Evolutionary conservation across 2,113 vertebrate genomes (phyloP).

Genomic region (Uria lomvia): DNA sequence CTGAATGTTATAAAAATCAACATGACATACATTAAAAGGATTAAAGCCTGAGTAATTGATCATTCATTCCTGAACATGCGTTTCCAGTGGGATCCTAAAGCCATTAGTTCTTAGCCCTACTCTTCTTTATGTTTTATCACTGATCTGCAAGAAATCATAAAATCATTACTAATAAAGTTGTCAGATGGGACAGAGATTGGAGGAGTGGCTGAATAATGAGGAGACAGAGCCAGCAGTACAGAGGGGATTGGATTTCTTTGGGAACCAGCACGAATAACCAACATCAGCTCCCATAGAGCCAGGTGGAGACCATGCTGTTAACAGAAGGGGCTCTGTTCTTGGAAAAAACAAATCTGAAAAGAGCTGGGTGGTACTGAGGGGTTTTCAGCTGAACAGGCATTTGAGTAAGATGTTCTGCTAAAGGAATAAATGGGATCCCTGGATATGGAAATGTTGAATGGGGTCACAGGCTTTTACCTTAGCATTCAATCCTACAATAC

Average conservation of each 20-base stretch:
- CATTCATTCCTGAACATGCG: neutral
- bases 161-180: neutral
- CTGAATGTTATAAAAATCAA: conserved; percentile 17
- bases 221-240: neutral
- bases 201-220: neutral
- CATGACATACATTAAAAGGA: neutral
- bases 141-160: neutral
- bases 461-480: neutral
- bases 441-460: neutral
- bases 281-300: neutral
- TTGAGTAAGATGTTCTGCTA: neutral
- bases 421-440: neutral
- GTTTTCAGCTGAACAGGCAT: neutral
- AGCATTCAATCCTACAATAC: neutral
- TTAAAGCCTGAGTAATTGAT: neutral
- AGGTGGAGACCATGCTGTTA: accelerated
- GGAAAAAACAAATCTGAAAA: neutral
- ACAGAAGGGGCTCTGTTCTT: neutral
- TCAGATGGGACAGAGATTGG: neutral
- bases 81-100: neutral
- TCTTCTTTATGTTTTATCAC: neutral
- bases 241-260: neutral
- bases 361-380: neutral
- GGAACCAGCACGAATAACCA: neutral
- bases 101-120: neutral